Evolutionary conservation across 2,113 vertebrate species (phyloP), one percentile per base, ranked within the genome.

Genomic region (Clarias batrachus): DNA sequence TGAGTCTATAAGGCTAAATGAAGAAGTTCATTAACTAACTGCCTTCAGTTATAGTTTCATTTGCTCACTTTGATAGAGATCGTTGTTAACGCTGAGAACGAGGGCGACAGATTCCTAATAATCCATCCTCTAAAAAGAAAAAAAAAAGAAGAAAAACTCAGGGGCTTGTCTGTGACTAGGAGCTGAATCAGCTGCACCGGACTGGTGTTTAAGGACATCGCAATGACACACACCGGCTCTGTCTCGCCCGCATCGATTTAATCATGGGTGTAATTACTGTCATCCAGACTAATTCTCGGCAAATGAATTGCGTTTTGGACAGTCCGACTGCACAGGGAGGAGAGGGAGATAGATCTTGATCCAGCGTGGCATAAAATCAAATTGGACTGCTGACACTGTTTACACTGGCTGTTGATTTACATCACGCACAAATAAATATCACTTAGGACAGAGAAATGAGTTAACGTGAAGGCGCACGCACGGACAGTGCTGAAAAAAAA

Each of bases 51-150:
- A 14, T n/a, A 52, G 63, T 82, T 87, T 87, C 80, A 87, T 88
- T 82, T 82, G 82, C 71, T 82, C 87, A 54, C 74, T 82, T 79
- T 88, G 85, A 87, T 78, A 78, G 77, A 82, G 70, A 90, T 86
- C 84, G 30, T 57, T 82, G 81, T 85, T 84, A 66, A 41, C 63
- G 41, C 2, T 16, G 81, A 59, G 41, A n/a, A 59, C 81, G 62
- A 88, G 19, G 33, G 52, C 74, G 70, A 86, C 80, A 56, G 86
- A 84, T 86, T 86, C 68, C 52, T 83, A 59, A 76, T 84, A 82
- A 81, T 62, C 63, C 66, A 84, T 86, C 76, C 84, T 78, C 56
- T 33, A 41, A 27, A 48, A 48, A 48, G 48, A 48, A 48, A 48
- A 48, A 48, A 48, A 48, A 48, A 48, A 6, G 41, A 48, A 48